Percentiles rank a stretch among this genome's conserved stretches.
Conservation (phyloP, 1,140 invertebrate genomes). For the Musca vetustissima region DNA sequence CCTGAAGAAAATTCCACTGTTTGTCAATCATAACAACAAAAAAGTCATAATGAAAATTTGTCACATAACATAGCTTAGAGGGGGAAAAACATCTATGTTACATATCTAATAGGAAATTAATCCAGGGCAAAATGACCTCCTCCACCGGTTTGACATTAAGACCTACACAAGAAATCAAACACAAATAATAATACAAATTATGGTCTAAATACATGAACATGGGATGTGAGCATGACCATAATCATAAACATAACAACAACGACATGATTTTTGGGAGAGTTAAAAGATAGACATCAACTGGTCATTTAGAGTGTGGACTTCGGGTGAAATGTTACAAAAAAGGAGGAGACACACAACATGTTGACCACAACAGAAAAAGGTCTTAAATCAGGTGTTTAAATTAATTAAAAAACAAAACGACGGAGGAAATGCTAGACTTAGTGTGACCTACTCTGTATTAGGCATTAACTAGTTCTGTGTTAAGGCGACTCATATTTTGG, state of each 20-base stretch:
- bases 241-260: too few relatives aligned
- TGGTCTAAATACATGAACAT: conserved; percentile 2
- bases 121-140: not conserved
- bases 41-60: conserved; percentile 17
- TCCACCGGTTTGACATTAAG: too few relatives aligned
- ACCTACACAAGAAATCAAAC: not conserved
- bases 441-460: too few relatives aligned
- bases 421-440: too few relatives aligned
- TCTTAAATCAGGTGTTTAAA: conserved; percentile 21
- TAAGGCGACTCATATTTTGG: too few relatives aligned
- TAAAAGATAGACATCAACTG: too few relatives aligned
- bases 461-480: too few relatives aligned
- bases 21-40: not conserved
- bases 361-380: not conserved
- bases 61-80: not conserved
- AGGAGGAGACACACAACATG: not conserved
- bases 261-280: too few relatives aligned
- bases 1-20: too few relatives aligned
- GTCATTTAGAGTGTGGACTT: too few relatives aligned
- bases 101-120: conserved; percentile 12
- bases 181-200: not conserved
- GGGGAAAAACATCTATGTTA: not conserved
- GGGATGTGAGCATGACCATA: too few relatives aligned
- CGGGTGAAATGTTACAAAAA: not conserved
- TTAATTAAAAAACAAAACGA: conserved; percentile 12